Evolutionary conservation across 2,888 invertebrate species (phyloP).

Genomic region (Eulithis testata): DNA sequence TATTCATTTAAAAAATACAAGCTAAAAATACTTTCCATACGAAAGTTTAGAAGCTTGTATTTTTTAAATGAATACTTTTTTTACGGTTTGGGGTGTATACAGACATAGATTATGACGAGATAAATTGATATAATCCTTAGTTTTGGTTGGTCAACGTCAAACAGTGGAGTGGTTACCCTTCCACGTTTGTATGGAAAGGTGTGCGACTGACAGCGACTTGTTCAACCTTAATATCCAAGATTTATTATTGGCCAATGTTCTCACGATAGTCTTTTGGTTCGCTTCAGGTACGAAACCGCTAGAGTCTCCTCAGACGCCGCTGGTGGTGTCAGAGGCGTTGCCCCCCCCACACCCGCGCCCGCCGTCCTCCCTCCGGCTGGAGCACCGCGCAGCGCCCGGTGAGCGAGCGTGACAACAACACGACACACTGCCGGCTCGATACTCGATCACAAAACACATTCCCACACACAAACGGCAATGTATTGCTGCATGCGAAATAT

Average conservation of each 20-base stretch:
- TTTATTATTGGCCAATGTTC: slow-evolving; percentile 3
- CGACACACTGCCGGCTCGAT: slow-evolving; percentile 75
- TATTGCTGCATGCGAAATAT: slow-evolving; percentile 37
- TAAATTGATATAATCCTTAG: too few relatives aligned
- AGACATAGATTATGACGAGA: too few relatives aligned
- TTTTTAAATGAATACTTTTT: too few relatives aligned
- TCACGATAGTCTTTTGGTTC: slow-evolving; percentile 4
- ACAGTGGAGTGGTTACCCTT: too few relatives aligned
- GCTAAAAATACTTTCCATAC: too few relatives aligned
- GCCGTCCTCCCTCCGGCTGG: slow-evolving; percentile 81
- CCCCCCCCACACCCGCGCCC: slow-evolving; percentile 78
- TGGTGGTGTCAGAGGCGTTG: slow-evolving; percentile 82
- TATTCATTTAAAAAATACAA: too few relatives aligned
- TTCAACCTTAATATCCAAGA: too few relatives aligned
- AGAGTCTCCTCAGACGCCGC: slow-evolving; percentile 93
- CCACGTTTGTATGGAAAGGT: too few relatives aligned
- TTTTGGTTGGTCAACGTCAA: too few relatives aligned
- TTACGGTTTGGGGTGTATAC: too few relatives aligned
- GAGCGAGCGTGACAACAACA: slow-evolving; percentile 79
- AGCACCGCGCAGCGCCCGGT: slow-evolving; percentile 84
- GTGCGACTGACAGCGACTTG: too few relatives aligned
- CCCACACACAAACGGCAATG: slow-evolving; percentile 49
- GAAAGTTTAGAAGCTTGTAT: too few relatives aligned
- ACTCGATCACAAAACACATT: slow-evolving; percentile 63
- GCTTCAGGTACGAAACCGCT: slow-evolving; percentile 88